Evolutionary conservation across 1,140 invertebrate genomes (phyloP), one percentile per base, ranked within the genome.

Genomic region (Antheraea mylitta): DNA sequence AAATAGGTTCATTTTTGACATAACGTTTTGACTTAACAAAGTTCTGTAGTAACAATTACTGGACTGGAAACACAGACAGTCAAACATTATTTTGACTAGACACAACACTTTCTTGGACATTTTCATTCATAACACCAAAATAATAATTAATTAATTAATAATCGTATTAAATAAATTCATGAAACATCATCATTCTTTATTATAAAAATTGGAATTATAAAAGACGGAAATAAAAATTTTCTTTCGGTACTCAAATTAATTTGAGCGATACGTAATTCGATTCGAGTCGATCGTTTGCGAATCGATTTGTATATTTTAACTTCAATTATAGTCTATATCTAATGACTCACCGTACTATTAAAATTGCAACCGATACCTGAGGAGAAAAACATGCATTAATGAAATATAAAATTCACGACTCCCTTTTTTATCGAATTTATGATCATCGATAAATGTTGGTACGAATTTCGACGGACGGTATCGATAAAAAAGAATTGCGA

Each of bases 311-410:
- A 48, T 48, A 19, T 19, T 22, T 48, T 18, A 18, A 18, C 18
- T 71, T 65, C 63, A 53, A 53, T 53, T 53, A 53, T 53, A 53
- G 45, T 53, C 45, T 53, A n/a, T 53, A 61, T 66, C 73, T 70
- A 79, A 69, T 77, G 77, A 79, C 75, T 79, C 71, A 77, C 75
- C 75, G 64, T 76, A 66, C 64, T 71, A 60, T 64, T 71, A 58
- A 53, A 58, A 67, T 61, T 61, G 63, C 58, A 62, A 70, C 68
- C 66, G 58, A 75, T 75, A 79, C 75, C 77, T 79, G 75, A n/a
- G 72, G 72, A 42, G 11, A 7, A 42, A 42, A 42, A 4, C 0
- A 42, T 42, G 22, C 11, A 42, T 42, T 42, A 42, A 30, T 30
- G 1, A 30, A 4, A 30, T 30, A 30, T 30, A 30, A 30, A 30